A percentile compares a stretch with the other conserved stretches of the same genome.
Conservation (phyloP, 2,113 vertebrate genomes). For the Acrocephalus kingi region DNA sequence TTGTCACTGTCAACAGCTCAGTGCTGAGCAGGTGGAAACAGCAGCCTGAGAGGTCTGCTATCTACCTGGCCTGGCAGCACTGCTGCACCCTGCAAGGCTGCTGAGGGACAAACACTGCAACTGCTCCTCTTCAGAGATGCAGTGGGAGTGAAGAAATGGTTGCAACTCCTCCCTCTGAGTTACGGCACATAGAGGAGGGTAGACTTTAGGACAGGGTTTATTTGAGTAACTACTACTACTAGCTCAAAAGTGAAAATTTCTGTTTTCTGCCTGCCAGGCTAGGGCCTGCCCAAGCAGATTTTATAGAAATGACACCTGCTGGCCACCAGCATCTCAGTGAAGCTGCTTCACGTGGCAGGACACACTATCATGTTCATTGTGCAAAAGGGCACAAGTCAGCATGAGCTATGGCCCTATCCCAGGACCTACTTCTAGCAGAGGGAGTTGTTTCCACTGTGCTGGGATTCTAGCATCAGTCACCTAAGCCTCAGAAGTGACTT, state of each 20-base stretch:
- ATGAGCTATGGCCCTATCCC: background rate
- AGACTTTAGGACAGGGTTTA: background rate
- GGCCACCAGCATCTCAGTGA: background rate
- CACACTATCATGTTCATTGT: background rate
- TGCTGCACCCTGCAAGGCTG: background rate
- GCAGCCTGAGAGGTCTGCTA: background rate
- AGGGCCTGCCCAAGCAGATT: background rate
- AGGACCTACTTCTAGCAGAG: background rate
- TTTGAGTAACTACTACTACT: background rate
- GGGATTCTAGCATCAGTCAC: background rate
- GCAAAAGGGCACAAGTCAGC: background rate
- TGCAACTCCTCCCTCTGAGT: background rate
- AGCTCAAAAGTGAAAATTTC: background rate
- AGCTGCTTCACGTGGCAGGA: background rate
- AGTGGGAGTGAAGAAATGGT: background rate
- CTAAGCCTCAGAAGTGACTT: background rate
- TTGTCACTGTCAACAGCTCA: background rate
- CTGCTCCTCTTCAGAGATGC: background rate
- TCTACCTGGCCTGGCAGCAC: background rate
- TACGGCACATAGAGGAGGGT: background rate
- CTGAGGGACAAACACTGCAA: background rate
- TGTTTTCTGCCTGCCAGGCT: background rate
- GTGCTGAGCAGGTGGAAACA: fast-evolving
- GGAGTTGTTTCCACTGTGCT: background rate
- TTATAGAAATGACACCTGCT: background rate